Base-by-base conservation (phyloP, 1,140 invertebrate species). In the Drosophila suzukii region DNA sequence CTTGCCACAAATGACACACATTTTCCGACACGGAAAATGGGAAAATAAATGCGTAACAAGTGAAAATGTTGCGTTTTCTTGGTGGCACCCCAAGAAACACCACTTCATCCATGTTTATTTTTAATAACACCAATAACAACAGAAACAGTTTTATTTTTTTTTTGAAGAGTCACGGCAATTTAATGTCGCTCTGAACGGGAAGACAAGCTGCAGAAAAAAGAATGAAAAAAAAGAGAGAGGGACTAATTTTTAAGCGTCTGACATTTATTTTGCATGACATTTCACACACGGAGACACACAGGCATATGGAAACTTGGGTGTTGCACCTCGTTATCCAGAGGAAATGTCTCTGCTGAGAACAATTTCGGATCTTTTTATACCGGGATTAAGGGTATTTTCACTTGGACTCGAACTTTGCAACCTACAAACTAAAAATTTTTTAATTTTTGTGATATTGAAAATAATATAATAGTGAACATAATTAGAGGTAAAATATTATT, bases 251-350 rank as follows among this genome's bases (percentile, higher is more conserved):
- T 72, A 75, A 78, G 65, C 65, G 65, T 34, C 73, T 79, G 75
- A 72, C 65, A 83, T 88, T 86, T 88, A 86, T 88, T 88, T 86
- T 61, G 79, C 83, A 75, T 82, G 83, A 82, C 83, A 85, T 81
- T 86, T 86, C 63, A 86, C 63, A 81, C 71, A 75, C 75, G 15
- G 17, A 61, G 49, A 57, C 44, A 54, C 72, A 30, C 56, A 61
- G 51, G 50, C 39, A 55, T 27, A 62, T 43, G 51, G 59, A 24
- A 67, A 80, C 76, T 73, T 78, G 86, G 78, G 60, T 88, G 79
- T 77, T 58, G 63, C 75, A 77, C 79, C 80, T 76, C 53, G 76
- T 86, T 86, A 88, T 88, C 83, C 79, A 78, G 83, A n/a, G 17
- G 55, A 76, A 63, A 51, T 72, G 59, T 65, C 43, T 51, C 32